phyloP scores from a whole-genome alignment of 2,113 vertebrate species.

The Caranx melampygus region DNA sequence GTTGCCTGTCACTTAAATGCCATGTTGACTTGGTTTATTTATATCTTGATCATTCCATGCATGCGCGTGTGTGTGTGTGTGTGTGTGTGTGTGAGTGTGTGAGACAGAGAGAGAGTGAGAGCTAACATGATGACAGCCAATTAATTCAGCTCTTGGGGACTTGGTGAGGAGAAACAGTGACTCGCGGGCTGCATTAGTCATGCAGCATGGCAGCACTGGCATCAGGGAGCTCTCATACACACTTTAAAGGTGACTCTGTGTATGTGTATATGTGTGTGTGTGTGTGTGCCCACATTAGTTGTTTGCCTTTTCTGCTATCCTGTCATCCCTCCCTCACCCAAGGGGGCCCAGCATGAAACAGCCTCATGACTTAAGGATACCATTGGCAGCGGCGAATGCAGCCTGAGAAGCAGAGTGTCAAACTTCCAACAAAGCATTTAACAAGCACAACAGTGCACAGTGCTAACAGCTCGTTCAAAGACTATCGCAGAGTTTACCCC shows the following conservation, averaged over 20 bases:
- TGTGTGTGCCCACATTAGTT: constrained; percentile 57
- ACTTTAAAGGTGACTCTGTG: constrained; percentile 79
- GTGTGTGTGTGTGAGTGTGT: constrained; percentile 38
- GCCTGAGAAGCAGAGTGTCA: constrained; percentile 66
- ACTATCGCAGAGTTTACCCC: constrained; percentile 56
- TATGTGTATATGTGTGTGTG: constrained; percentile 27
- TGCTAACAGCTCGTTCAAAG: constrained; percentile 70
- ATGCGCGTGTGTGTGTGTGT: constrained; percentile 40
- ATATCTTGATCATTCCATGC: constrained; percentile 69
- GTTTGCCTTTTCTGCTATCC: constrained; percentile 69
- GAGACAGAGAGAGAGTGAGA: constrained; percentile 40
- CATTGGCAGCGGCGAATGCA: constrained; percentile 51
- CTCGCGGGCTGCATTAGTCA: constrained; percentile 80
- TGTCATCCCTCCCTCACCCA: constrained; percentile 71
- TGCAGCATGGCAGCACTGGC: constrained; percentile 73
- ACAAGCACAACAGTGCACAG: constrained; percentile 70
- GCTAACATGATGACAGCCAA: constrained; percentile 80
- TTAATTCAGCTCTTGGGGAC: constrained; percentile 82
- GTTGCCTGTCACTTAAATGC: constrained; percentile 70
- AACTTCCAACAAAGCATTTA: constrained; percentile 78
- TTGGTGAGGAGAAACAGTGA: constrained; percentile 71
- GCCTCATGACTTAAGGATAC: constrained; percentile 74
- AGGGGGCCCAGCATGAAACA: constrained; percentile 72
- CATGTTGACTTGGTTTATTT: constrained; percentile 74
- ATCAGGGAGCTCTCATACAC: constrained; percentile 71